Percentiles rank a stretch among this genome's conserved stretches.
phyloP scores from a whole-genome alignment of 2,888 invertebrate genomes.

The Andrena trimmerana region DNA sequence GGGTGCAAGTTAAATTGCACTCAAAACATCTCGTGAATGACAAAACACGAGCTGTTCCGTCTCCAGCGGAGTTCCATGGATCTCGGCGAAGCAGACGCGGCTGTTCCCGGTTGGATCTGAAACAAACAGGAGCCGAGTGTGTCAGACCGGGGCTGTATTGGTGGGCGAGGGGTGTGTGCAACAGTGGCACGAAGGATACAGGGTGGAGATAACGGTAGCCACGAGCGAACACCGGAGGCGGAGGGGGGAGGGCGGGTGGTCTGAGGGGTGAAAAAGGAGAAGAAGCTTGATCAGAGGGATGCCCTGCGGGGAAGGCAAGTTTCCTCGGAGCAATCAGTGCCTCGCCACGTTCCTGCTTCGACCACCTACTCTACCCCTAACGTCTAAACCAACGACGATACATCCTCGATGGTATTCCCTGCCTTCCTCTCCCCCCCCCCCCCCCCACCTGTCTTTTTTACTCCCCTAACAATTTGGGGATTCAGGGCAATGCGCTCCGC shows the following conservation, averaged over 20 bases:
- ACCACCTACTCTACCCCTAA: slow-evolving; percentile 29
- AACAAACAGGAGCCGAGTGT: slow-evolving; percentile 41
- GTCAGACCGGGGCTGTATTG: slow-evolving; percentile 8
- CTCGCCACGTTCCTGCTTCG: slow-evolving; percentile 32
- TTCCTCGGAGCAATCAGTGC: slow-evolving; percentile 65
- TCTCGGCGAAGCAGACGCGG: slow-evolving; percentile 13
- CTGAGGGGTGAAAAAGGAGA: neutral
- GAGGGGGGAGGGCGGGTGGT: neutral
- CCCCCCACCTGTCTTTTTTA: slow-evolving; percentile 3
- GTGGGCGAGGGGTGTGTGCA: neutral
- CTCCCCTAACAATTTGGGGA: slow-evolving; percentile 26
- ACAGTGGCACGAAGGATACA: neutral
- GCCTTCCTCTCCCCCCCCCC: neutral
- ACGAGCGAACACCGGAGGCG: neutral
- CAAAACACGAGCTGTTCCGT: slow-evolving; percentile 34
- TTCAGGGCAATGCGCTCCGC: slow-evolving; percentile 36
- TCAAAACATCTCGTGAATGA: slow-evolving; percentile 69
- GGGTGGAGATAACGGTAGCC: slow-evolving; percentile 6
- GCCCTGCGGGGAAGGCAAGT: slow-evolving; percentile 46
- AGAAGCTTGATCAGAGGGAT: slow-evolving; percentile 50
- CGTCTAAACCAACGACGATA: slow-evolving; percentile 28
- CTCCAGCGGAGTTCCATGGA: slow-evolving; percentile 10
- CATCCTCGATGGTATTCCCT: neutral
- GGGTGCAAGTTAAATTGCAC: slow-evolving; percentile 70
- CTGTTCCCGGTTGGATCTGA: slow-evolving; percentile 39